Percentiles rank a stretch among this genome's conserved stretches.
Conservation (phyloP, 2,113 vertebrate genomes). For the Chiloscyllium plagiosum region DNA sequence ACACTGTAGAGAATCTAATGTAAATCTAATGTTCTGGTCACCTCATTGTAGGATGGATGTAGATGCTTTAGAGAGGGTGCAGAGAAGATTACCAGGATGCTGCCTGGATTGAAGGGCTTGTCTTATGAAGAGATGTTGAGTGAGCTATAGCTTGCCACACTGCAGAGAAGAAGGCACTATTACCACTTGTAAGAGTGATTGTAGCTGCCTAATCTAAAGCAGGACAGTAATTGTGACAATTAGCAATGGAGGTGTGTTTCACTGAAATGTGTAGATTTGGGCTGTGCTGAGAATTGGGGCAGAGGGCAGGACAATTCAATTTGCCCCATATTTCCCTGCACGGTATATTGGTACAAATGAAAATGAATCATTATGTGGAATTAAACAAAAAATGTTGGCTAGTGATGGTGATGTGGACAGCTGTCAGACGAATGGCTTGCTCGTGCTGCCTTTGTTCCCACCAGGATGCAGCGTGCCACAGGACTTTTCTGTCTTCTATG, state of each 20-base stretch:
- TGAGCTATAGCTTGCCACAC: no score
- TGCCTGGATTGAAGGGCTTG: no score
- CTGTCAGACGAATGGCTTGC: background rate
- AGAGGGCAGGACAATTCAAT: background rate
- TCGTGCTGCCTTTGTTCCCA: background rate
- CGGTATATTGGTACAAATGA: background rate
- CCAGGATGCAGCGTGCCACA: background rate
- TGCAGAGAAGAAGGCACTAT: no score
- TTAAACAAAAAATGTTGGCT: background rate
- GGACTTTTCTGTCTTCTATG: background rate
- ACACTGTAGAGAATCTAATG: no score
- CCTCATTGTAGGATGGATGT: no score
- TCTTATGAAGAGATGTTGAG: no score
- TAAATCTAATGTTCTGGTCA: no score
- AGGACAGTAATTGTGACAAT: background rate
- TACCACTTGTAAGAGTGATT: background rate
- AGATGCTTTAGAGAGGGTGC: no score
- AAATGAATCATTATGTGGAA: background rate
- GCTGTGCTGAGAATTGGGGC: background rate
- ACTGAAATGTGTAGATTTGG: background rate
- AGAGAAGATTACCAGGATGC: no score
- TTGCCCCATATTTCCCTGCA: background rate
- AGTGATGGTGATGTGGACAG: background rate
- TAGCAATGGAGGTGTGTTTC: no score
- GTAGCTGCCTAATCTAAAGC: background rate